A percentile compares a stretch with the other conserved stretches of the same genome.
phyloP scores from a whole-genome alignment of 2,888 invertebrate species.

The Apoda limacodes region DNA sequence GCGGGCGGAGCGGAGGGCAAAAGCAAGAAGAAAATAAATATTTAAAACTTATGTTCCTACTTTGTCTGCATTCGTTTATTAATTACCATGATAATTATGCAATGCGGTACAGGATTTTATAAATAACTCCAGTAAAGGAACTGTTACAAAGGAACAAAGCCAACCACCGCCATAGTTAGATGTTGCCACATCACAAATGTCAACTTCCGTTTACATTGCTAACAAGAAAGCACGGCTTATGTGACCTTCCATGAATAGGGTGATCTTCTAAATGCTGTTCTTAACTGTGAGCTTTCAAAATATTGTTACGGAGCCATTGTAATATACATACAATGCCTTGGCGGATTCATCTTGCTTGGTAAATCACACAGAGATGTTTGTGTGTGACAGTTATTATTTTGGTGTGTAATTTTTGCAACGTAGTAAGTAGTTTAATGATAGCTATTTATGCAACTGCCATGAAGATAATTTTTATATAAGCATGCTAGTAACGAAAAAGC shows the following conservation, averaged over 20 bases:
- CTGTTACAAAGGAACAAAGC: conserved; percentile 24
- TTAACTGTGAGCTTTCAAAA: conserved; percentile 42
- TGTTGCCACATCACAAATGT: conserved; percentile 20
- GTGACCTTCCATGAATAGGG: conserved; percentile 21
- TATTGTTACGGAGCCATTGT: conserved; percentile 42
- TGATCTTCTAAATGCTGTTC: conserved; percentile 30
- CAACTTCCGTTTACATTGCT: conserved; percentile 25
- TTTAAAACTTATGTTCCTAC: no score
- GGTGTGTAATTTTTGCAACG: conserved; percentile 9
- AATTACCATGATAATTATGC: no score
- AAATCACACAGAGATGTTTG: conserved; percentile 7
- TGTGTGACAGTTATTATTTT: conserved; percentile 16
- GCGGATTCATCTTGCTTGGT: conserved; percentile 14
- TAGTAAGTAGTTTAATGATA: no score
- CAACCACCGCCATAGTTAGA: conserved; percentile 22
- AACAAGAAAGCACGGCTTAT: conserved; percentile 20
- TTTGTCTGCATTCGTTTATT: no score
- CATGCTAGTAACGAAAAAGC: no score
- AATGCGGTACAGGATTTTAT: no score
- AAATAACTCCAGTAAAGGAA: no score
- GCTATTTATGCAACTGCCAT: no score
- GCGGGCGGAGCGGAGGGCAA: no score
- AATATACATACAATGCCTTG: conserved; percentile 2
- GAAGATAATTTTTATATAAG: no score
- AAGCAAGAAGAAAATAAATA: no score